Evolutionary conservation across 2,797 vertebrate species (phyloP).

Genomic region (Anomalospiza imberbis): DNA sequence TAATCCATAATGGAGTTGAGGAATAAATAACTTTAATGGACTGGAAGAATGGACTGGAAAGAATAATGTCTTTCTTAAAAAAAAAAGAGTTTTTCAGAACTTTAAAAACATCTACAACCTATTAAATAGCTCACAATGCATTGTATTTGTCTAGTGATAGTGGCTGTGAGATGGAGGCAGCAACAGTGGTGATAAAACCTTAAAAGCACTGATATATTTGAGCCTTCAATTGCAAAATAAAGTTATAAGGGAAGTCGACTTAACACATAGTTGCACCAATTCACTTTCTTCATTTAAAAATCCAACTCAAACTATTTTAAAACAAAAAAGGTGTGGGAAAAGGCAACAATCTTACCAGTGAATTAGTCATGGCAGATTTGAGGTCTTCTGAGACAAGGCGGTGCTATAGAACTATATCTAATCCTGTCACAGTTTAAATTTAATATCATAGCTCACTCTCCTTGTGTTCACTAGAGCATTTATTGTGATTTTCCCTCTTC

Average conservation of each 20-base stretch:
- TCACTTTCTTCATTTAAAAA: background rate
- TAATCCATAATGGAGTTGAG: too few species aligned
- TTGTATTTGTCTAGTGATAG: too few species aligned
- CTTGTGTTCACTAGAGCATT: background rate
- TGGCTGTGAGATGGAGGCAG: background rate
- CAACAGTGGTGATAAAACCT: background rate
- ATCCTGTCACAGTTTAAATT: slow-evolving; percentile 1
- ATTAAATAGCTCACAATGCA: too few species aligned
- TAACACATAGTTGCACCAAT: too few species aligned
- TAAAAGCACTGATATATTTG: background rate
- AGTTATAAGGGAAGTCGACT: background rate
- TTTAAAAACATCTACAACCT: too few species aligned
- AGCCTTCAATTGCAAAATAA: background rate
- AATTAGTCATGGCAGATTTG: slow-evolving; percentile 21
- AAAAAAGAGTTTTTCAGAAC: too few species aligned
- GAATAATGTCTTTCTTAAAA: too few species aligned
- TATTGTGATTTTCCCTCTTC: background rate
- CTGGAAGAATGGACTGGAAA: too few species aligned
- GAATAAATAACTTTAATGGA: too few species aligned
- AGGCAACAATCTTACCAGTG: background rate
- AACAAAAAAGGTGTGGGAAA: background rate
- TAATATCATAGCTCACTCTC: background rate
- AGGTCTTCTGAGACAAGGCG: background rate
- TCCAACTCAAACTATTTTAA: background rate
- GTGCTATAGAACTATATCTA: background rate